Base-by-base conservation (phyloP, 2,113 vertebrate genomes). In the Conger conger region DNA sequence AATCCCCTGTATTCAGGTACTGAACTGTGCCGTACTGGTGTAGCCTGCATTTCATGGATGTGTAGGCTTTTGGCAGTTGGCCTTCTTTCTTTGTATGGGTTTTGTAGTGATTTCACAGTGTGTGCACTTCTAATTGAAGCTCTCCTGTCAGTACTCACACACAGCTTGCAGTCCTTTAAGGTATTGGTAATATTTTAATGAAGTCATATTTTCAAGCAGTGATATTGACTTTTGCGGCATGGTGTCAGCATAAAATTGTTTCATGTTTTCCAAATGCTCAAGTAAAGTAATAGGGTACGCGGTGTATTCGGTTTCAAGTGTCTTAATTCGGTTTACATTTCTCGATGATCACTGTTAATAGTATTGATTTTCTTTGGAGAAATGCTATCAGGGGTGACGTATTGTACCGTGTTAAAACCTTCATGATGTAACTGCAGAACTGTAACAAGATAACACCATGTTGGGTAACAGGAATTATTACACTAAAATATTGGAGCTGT, bases 291-390 rank as follows among this genome's bases (percentile, higher is more conserved):
- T 27, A 50, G 45, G 45, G 45, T 50, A 13, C 15, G 45, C 11
- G 4, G 40, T 42, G 40, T 9, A 1, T 42, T 42, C 1, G 54
- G 54, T 0, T 63, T 20, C 18, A 63, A 63, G 80, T 81, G 8
- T 18, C 79, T 45, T 42, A 76, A 60, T 77, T 79, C 20, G n/a
- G 57, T 84, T 60, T 79, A 63, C 54, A 60, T 84, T n/a, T 80
- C 45, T 27, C 38, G 37, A 84, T 84, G 50, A 57, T 84, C 33
- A 80, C 38, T 38, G 57, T 92, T 94, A 93, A 92, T 94, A 91
- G 91, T 87, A 87, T 89, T 89, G 92, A 92, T 93, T 92, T 92
- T 88, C 89, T 91, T 87, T 91, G 91, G 90, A 86, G 87, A 88
- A 90, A 79, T 83, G 86, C 88, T 89, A 89, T 92, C 86, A 86